Evolutionary conservation across 2,113 vertebrate species (phyloP).

Genomic region (Gorsachius goisagi): DNA sequence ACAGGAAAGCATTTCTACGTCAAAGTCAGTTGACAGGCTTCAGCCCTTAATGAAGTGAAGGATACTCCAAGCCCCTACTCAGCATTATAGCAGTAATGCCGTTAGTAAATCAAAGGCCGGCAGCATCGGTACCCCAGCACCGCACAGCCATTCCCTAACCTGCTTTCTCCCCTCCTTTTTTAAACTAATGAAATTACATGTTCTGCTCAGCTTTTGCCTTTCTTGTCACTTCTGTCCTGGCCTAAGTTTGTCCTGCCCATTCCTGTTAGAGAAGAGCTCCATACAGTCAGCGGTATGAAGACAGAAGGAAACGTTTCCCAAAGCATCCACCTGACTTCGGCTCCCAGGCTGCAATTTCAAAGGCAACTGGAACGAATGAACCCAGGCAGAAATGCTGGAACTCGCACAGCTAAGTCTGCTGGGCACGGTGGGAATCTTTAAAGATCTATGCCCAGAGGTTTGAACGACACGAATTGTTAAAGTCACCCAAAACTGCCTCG

Average conservation of each 20-base stretch:
- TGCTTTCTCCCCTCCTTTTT: neutral
- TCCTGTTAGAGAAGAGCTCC: neutral
- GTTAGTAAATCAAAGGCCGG: fast-evolving
- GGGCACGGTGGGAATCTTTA: neutral
- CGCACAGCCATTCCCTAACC: neutral
- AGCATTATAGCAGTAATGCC: neutral
- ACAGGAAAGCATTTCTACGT: neutral
- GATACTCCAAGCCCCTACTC: neutral
- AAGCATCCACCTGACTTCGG: neutral
- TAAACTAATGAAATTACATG: neutral
- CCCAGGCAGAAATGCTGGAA: neutral
- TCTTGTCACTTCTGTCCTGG: neutral
- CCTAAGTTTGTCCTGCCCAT: neutral
- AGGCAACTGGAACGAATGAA: neutral
- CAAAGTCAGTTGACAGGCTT: neutral
- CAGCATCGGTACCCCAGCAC: neutral
- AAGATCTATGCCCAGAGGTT: neutral
- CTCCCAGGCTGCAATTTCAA: neutral
- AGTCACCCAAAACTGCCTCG: neutral
- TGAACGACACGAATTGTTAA: fast-evolving
- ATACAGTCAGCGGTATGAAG: fast-evolving
- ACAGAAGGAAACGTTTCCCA: neutral
- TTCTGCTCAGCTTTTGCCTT: neutral
- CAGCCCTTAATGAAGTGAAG: neutral
- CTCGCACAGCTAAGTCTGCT: neutral